Evolutionary conservation across 2,797 vertebrate species (phyloP), one percentile per base, ranked within the genome.

Genomic region (Coccyzus lansbergi): DNA sequence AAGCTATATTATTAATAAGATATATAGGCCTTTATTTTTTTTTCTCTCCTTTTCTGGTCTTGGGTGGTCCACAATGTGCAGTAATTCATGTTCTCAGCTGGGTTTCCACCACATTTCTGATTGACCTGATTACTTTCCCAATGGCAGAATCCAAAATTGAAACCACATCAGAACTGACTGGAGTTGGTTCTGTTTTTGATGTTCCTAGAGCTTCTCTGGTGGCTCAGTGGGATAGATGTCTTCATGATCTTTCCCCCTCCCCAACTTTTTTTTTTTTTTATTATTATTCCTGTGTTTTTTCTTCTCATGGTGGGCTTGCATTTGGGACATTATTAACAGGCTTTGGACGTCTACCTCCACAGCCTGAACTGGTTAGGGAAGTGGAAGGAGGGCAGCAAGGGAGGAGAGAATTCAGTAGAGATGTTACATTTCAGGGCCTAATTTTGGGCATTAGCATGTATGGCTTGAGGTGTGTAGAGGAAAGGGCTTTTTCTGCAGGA

Each of bases 1-100:
- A 96, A 94, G 83, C 92, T 91, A 71, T 82, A 91, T 29, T 74
- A 76, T 90, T 97, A 81, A 55, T 90, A 58, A 94, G 93, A 93
- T 97, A 95, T 97, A 95, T 36, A 83, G 58, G 36, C 15, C 8
- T 0, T 4, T 76, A 63, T 64, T 36, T 79, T 52, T 63, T 62
- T n/a, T 20, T 10, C 15, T 19, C 84, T 93, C 64, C 17, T 19
- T 88, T 84, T 93, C 68, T 88, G 77, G 94, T 95, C 96, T 90
- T 97, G 96, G 96, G 95, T 96, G 96, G 95, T 96, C 96, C 91
- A 95, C 80, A 95, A 94, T 95, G 77, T 93, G 89, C 93, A 92
- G 95, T 95, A 95, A 97, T 97, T 95, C 96, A 90, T 97, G 96
- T 97, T 97, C 96, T 97, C 95, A 95, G 95, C 94, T 95, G 94